These are phyloP conservation scores for Aurelia coerulea DNA, from an alignment of 30 jellyfish, hydroid and myxozoan genomes.

Conservation along the genomic window DNA sequence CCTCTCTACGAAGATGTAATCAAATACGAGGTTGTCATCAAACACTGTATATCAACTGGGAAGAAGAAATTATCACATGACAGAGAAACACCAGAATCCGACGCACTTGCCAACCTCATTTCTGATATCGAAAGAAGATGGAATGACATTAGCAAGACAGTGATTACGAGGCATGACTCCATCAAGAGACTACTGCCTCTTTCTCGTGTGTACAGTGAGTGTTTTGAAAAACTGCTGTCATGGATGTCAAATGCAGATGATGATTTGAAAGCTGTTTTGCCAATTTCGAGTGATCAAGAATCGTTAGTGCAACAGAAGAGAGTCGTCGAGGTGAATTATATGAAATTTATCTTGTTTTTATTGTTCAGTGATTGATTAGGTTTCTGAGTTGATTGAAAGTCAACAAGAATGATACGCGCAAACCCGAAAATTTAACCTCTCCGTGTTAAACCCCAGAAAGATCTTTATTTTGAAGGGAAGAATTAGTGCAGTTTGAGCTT, in stretches of 20 bases:
- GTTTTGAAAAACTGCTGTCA: conserved; percentile 60
- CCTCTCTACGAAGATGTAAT: conserved; percentile 54
- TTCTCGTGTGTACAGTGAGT: conserved; percentile 62
- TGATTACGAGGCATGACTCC: conserved; percentile 67
- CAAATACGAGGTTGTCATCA: conserved; percentile 23
- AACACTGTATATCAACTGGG: conserved; percentile 39
- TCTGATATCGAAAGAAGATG: conserved; percentile 86
- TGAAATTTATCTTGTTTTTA: neutral
- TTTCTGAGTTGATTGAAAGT: neutral
- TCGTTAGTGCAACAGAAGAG: conserved; percentile 74
- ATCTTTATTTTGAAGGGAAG: no score
- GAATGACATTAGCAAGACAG: conserved; percentile 56
- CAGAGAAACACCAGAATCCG: conserved; percentile 47
- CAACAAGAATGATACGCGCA: no score
- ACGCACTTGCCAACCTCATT: conserved; percentile 43
- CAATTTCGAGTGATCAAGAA: conserved; percentile 57
- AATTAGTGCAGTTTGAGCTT: no score
- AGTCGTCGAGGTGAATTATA: conserved; percentile 70
- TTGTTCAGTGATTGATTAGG: neutral
- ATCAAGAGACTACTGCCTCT: conserved; percentile 76
- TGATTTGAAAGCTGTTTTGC: conserved; percentile 50
- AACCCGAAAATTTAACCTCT: no score
- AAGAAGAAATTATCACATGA: conserved; percentile 44
- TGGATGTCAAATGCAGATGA: conserved; percentile 80
- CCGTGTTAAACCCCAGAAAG: no score